Evolutionary conservation across 2,888 invertebrate genomes (phyloP).

Genomic region (Branchipolynoe longqiensis): DNA sequence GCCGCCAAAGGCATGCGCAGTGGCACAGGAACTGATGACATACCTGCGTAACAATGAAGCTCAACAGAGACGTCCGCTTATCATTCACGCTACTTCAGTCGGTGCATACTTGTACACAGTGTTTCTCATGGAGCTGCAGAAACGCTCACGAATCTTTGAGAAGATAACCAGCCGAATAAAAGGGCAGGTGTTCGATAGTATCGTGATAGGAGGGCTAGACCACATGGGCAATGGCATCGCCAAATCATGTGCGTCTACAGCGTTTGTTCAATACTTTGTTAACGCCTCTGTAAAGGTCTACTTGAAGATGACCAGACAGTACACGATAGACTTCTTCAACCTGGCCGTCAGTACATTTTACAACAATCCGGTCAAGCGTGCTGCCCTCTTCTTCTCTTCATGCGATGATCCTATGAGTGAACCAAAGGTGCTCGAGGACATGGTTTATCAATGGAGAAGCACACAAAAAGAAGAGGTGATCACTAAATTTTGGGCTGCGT

Average conservation of each 20-base stretch:
- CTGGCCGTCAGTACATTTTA: conserved; percentile 67
- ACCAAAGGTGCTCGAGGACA: conserved; percentile 63
- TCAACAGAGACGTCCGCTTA: conserved; percentile 39
- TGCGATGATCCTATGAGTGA: conserved; percentile 73
- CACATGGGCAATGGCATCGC: conserved; percentile 72
- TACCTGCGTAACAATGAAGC: conserved; percentile 59
- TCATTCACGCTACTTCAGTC: conserved; percentile 74
- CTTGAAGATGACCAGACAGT: conserved; percentile 68
- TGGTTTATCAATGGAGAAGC: conserved; percentile 67
- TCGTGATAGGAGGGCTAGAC: conserved; percentile 72
- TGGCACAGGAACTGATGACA: conserved; percentile 67
- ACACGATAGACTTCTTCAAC: conserved; percentile 72
- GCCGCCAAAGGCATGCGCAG: conserved; percentile 70
- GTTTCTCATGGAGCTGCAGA: conserved; percentile 55
- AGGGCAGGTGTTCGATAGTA: conserved; percentile 73
- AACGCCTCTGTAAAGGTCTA: conserved; percentile 67
- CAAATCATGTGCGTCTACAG: conserved; percentile 64
- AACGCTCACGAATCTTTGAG: conserved; percentile 62
- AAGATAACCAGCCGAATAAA: conserved; percentile 65
- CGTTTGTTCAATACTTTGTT: conserved; percentile 66
- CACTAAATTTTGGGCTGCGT: conserved; percentile 37
- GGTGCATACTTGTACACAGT: conserved; percentile 74
- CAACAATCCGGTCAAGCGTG: conserved; percentile 68
- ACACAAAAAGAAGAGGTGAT: background rate
- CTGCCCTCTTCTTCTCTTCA: conserved; percentile 70